Evolutionary conservation across 2,113 vertebrate species (phyloP).

Genomic region (Coryphaenoides rupestris): DNA sequence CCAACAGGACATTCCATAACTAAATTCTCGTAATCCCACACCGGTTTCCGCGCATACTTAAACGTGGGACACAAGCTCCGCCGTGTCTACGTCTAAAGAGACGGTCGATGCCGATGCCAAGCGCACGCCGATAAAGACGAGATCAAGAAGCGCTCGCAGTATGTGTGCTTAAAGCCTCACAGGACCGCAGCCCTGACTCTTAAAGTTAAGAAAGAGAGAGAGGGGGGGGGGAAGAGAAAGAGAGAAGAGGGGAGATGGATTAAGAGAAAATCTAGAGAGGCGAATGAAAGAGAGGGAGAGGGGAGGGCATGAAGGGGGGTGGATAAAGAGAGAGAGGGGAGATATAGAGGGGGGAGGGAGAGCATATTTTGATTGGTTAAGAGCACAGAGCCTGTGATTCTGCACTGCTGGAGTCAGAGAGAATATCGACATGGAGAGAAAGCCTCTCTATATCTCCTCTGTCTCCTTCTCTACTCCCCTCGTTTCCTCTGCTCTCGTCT

Average conservation of each 20-base stretch:
- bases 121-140: conserved; percentile 16
- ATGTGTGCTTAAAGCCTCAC: conserved; percentile 46
- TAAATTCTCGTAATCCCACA: conserved; percentile 49
- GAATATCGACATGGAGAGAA: conserved; percentile 59
- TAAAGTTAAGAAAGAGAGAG: background rate
- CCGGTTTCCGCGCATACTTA: conserved; percentile 43
- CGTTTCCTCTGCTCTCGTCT: no score
- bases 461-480: background rate
- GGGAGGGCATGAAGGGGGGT: conserved; percentile 19
- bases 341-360: background rate
- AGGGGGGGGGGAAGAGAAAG: background rate
- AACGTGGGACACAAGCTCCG: conserved; percentile 38
- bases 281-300: background rate
- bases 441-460: conserved; percentile 37
- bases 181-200: conserved; percentile 28
- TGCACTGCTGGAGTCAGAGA: conserved; percentile 51
- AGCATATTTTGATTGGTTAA: conserved; percentile 55
- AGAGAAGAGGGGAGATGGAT: background rate
- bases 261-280: background rate
- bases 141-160: conserved; percentile 50
- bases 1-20: background rate
- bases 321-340: background rate
- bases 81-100: conserved; percentile 35
- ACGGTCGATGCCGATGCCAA: conserved; percentile 56
- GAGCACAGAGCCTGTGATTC: conserved; percentile 56